phyloP scores from a whole-genome alignment of 2,888 invertebrate species.

The Meliscaeva auricollis region DNA sequence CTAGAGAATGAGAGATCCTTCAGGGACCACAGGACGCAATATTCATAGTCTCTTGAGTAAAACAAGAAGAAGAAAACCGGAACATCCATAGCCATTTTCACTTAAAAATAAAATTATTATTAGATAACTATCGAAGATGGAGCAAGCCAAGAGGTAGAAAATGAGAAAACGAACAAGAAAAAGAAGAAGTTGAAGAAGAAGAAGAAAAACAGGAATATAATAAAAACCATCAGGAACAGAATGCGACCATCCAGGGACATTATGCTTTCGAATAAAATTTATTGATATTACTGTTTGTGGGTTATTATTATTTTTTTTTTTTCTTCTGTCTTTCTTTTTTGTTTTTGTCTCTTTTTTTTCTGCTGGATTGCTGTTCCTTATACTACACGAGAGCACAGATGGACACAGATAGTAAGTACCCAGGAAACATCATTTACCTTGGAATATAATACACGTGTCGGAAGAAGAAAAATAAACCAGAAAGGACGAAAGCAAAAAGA shows the following conservation, averaged over 20 bases:
- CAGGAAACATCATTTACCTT: constrained; percentile 70
- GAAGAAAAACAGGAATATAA: constrained; percentile 50
- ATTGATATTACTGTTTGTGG: constrained; percentile 76
- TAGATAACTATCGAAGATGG: constrained; percentile 73
- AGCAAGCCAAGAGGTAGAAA: constrained; percentile 25
- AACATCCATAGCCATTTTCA: constrained; percentile 20
- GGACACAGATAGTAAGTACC: constrained; percentile 61
- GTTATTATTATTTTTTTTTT: constrained; percentile 35
- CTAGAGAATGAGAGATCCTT: background rate
- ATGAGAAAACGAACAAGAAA: background rate
- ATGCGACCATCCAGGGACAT: constrained; percentile 74
- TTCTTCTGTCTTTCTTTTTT: background rate
- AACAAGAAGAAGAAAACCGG: background rate
- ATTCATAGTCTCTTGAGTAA: constrained; percentile 6
- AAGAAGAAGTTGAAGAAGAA: background rate
- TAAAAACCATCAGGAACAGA: constrained; percentile 72
- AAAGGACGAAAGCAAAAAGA: constrained; percentile 1
- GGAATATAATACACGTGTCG: constrained; percentile 52
- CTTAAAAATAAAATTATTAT: constrained; percentile 73
- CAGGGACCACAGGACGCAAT: constrained; percentile 21
- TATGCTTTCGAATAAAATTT: constrained; percentile 76
- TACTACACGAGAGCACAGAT: constrained; percentile 54
- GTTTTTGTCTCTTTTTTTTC: background rate
- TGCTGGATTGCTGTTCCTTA: constrained; percentile 15
- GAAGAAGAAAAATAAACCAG: constrained; percentile 27